phyloP scores from a whole-genome alignment of 2,888 invertebrate species.

The Phyllotreta cruciferae region DNA sequence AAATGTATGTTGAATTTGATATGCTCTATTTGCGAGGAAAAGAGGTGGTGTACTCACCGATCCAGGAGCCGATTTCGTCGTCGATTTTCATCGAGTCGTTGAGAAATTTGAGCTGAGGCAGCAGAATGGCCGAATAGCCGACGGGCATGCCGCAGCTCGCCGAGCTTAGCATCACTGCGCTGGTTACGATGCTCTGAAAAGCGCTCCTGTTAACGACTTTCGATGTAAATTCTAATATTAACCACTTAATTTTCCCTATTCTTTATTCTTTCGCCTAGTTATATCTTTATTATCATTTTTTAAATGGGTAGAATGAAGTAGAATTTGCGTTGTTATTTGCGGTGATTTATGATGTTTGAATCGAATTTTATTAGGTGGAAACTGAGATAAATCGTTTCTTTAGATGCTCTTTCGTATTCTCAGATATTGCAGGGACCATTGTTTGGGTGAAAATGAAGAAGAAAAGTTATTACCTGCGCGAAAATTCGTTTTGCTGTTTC shows the following conservation, averaged over 20 bases:
- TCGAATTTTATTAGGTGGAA: constrained; percentile 18
- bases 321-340: too few relatives aligned
- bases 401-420: too few relatives aligned
- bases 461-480: constrained; percentile 43
- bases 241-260: too few relatives aligned
- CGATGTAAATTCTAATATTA: too few relatives aligned
- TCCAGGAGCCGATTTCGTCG: constrained; percentile 80
- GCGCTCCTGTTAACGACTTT: background rate
- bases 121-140: constrained; percentile 78
- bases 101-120: constrained; percentile 71
- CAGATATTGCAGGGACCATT: too few relatives aligned
- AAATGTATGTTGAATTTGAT: too few relatives aligned
- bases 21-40: too few relatives aligned
- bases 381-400: constrained; percentile 7
- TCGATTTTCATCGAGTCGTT: constrained; percentile 70
- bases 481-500: constrained; percentile 39
- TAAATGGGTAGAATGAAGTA: constrained; percentile 54
- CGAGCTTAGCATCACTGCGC: constrained; percentile 73
- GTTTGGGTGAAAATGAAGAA: background rate
- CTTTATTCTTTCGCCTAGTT: too few relatives aligned
- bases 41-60: constrained; percentile 64
- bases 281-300: too few relatives aligned
- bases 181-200: constrained; percentile 73
- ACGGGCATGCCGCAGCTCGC: constrained; percentile 83
- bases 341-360: constrained; percentile 24